phyloP scores from a whole-genome alignment of 1,140 invertebrate genomes.

The Neodiprion virginianus region DNA sequence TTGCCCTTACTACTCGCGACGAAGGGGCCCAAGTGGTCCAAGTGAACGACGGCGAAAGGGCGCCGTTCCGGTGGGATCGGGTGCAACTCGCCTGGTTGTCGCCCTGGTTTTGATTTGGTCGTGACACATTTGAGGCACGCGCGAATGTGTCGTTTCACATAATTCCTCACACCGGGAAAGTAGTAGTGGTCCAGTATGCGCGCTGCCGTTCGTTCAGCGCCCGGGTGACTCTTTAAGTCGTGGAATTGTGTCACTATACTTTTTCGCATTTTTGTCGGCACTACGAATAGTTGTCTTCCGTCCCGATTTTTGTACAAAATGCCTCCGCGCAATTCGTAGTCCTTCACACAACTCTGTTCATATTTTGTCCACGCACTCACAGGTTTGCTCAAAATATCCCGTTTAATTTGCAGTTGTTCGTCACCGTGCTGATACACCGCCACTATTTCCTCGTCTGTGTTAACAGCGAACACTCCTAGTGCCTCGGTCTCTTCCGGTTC shows the following conservation, averaged over 20 bases:
- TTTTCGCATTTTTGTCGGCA: conserved; percentile 19
- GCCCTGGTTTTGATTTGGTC: conserved; percentile 15
- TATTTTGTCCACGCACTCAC: neutral
- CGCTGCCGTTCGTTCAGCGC: conserved; percentile 24
- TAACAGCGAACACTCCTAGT: neutral
- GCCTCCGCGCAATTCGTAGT: conserved; percentile 12
- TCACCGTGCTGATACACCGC: neutral
- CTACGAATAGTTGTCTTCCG: neutral
- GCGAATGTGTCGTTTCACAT: conserved; percentile 24
- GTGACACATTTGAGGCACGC: conserved; percentile 25
- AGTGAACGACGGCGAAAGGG: conserved; percentile 21
- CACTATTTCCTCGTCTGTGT: neutral
- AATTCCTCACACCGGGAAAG: conserved; percentile 25
- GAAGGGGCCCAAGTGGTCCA: conserved; percentile 26
- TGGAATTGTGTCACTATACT: conserved; percentile 19
- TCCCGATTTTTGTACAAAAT: conserved; percentile 13
- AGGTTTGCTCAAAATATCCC: conserved; percentile 12
- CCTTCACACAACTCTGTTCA: neutral
- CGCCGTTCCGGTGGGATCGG: conserved; percentile 18
- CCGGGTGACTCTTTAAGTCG: conserved; percentile 15
- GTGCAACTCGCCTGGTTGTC: conserved; percentile 16
- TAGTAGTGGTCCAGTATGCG: conserved; percentile 27
- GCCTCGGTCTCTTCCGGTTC: neutral
- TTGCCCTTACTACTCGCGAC: conserved; percentile 12
- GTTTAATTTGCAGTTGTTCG: neutral